These are phyloP conservation scores for Kryphioiulus occultus DNA, from an alignment of 2,888 invertebrate genomes.

Conservation along the genomic window DNA sequence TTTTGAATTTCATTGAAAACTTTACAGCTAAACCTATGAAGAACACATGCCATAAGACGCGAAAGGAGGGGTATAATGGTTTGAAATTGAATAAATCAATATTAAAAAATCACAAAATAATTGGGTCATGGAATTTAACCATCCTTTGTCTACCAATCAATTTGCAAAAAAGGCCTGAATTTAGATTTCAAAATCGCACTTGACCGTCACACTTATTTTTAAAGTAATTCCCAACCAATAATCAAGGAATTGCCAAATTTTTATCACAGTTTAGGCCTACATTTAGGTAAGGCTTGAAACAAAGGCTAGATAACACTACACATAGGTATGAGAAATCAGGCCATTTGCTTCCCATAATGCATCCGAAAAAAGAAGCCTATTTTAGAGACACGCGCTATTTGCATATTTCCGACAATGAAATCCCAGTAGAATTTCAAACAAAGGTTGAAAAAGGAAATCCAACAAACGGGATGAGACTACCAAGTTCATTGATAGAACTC, in stretches of 20 bases:
- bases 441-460: neutral
- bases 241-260: neutral
- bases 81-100: too few species aligned
- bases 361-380: neutral
- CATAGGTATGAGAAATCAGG: neutral
- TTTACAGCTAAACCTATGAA: too few species aligned
- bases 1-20: too few species aligned
- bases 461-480: neutral
- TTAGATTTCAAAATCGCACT: too few species aligned
- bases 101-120: too few species aligned
- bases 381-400: neutral
- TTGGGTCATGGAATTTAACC: too few species aligned
- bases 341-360: slow-evolving; percentile 3
- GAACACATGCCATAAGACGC: too few species aligned
- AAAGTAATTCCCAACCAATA: too few species aligned
- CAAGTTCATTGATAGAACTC: neutral
- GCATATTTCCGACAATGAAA: neutral
- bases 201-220: too few species aligned
- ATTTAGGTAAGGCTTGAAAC: neutral
- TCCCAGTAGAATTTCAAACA: neutral
- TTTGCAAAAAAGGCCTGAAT: too few species aligned
- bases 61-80: too few species aligned
- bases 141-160: too few species aligned
- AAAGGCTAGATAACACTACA: neutral
- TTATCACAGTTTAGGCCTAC: neutral